Evolutionary conservation across 2,797 vertebrate genomes (phyloP).

Genomic region (Pampus argenteus): DNA sequence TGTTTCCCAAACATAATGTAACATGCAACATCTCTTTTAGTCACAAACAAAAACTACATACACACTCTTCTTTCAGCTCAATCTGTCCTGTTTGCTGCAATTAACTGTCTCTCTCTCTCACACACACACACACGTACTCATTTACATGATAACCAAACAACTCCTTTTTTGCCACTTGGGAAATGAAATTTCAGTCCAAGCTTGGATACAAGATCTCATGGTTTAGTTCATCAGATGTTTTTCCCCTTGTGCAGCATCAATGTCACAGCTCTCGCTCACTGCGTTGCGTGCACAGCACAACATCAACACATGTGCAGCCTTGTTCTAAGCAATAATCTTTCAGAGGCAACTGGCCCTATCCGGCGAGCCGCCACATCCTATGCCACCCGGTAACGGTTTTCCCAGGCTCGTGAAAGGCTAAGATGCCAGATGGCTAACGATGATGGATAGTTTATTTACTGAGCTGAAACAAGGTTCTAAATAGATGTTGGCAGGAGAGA

Average conservation of each 20-base stretch:
- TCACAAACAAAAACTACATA: conserved; percentile 18
- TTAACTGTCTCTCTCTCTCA: conserved; percentile 30
- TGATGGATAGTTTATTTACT: conserved; percentile 82
- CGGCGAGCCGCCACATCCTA: conserved; percentile 55
- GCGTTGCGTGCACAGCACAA: conserved; percentile 19
- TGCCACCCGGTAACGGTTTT: conserved; percentile 74
- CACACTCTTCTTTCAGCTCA: conserved; percentile 36
- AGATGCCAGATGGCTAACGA: conserved; percentile 72
- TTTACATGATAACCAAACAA: conserved; percentile 42
- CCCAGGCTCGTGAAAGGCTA: conserved; percentile 65
- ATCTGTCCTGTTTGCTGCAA: conserved; percentile 29
- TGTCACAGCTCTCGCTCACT: conserved; percentile 15
- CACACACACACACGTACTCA: conserved; percentile 8
- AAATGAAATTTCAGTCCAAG: conserved; percentile 57
- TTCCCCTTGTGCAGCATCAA: background rate
- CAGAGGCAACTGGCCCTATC: conserved; percentile 76
- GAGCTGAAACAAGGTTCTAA: conserved; percentile 72
- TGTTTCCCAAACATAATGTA: conserved; percentile 28
- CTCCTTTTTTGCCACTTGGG: conserved; percentile 18
- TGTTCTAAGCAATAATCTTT: conserved; percentile 74
- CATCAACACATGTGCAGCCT: conserved; percentile 66
- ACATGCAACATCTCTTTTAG: conserved; percentile 25
- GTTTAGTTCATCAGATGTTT: conserved; percentile 54
- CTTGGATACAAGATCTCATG: conserved; percentile 41
- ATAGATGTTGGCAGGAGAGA: conserved; percentile 27